These are phyloP conservation scores for Tenodera sinensis DNA, from an alignment of 2,888 invertebrate species.

Conservation along the genomic window DNA sequence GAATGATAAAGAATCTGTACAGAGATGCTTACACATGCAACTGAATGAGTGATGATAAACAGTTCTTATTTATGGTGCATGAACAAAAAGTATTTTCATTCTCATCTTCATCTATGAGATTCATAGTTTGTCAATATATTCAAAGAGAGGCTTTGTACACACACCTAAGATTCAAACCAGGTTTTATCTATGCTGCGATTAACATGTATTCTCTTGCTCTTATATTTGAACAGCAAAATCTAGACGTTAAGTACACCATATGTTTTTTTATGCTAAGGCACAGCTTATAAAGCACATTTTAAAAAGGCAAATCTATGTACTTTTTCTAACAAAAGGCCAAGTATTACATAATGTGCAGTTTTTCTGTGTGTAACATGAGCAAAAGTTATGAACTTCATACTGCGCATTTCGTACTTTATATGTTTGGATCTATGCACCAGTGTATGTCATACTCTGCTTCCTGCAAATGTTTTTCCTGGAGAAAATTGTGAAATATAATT, in stretches of 20 bases:
- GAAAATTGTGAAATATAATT: no score
- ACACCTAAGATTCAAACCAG: no score
- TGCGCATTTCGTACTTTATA: no score
- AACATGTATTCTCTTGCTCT: background rate
- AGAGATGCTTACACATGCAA: background rate
- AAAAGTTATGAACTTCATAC: background rate
- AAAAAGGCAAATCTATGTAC: background rate
- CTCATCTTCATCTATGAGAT: background rate
- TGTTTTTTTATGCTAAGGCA: background rate
- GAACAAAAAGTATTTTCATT: background rate
- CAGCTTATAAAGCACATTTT: background rate
- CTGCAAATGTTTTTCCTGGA: no score
- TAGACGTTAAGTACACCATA: background rate
- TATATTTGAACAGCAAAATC: background rate
- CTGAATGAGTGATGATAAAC: background rate
- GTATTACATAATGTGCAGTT: background rate
- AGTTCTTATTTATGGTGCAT: background rate
- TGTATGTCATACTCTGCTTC: no score
- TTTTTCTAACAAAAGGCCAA: background rate
- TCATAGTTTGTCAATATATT: background rate
- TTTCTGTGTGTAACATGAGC: background rate
- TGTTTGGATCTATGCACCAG: no score
- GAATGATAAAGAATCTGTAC: no score
- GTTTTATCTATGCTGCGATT: background rate
- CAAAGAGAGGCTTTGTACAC: background rate